Conservation (phyloP, 2,113 vertebrate species). For the Lutjanus erythropterus region DNA sequence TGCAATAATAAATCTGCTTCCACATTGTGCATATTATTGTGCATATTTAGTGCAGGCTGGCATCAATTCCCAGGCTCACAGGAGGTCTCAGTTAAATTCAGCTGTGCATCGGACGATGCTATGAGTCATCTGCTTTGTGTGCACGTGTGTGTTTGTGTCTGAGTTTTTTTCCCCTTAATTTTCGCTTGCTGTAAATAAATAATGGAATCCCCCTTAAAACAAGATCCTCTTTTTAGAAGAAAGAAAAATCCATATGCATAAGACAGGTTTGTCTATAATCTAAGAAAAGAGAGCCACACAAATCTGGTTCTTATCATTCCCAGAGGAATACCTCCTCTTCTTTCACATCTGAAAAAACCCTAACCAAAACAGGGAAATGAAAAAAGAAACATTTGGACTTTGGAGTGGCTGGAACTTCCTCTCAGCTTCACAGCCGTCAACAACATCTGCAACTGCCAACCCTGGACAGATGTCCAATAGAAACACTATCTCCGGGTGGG, state of each 20-base stretch:
- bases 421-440: slow-evolving; percentile 76
- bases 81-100: slow-evolving; percentile 64
- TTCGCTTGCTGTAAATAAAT: slow-evolving; percentile 23
- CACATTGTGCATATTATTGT: slow-evolving; percentile 5
- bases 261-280: slow-evolving; percentile 15
- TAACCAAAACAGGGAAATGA: slow-evolving; percentile 61
- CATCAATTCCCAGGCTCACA: slow-evolving; percentile 52
- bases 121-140: slow-evolving; percentile 56
- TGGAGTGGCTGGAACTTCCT: slow-evolving; percentile 80
- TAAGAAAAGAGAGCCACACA: slow-evolving; percentile 36
- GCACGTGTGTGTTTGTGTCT: slow-evolving; percentile 41
- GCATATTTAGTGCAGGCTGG: slow-evolving; percentile 45
- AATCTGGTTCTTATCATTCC: slow-evolving; percentile 71
- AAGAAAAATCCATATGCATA: slow-evolving; percentile 23
- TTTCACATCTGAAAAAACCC: slow-evolving; percentile 49
- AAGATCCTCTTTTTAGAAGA: slow-evolving; percentile 21
- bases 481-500: slow-evolving; percentile 67
- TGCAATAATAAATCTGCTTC: slow-evolving; percentile 33
- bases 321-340: slow-evolving; percentile 53
- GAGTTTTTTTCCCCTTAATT: slow-evolving; percentile 40
- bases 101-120: slow-evolving; percentile 53
- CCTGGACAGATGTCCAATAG: slow-evolving; percentile 81
- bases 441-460: slow-evolving; percentile 82
- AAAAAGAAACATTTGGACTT: slow-evolving; percentile 78
- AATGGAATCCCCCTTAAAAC: slow-evolving; percentile 25